phyloP scores from a whole-genome alignment of 64 coral and sea anemone species.

The Anthopleura sola region DNA sequence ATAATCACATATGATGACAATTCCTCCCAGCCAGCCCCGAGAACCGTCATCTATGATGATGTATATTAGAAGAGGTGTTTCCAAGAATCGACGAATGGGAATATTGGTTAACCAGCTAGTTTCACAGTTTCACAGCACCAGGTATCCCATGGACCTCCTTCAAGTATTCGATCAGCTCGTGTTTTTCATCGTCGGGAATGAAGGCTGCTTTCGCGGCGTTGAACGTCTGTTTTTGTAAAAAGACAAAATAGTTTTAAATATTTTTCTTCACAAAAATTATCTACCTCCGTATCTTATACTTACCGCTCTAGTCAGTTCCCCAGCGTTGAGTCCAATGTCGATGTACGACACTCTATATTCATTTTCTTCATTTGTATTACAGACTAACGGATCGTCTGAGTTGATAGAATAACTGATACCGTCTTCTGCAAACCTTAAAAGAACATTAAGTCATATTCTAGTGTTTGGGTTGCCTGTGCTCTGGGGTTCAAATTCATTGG shows the following conservation, averaged over 20 bases:
- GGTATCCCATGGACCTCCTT: constrained; percentile 72
- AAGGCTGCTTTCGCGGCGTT: constrained; percentile 85
- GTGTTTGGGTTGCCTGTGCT: neutral
- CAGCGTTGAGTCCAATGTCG: constrained; percentile 58
- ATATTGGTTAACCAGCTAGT: neutral
- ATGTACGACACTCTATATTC: constrained; percentile 63
- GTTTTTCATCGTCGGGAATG: constrained; percentile 83
- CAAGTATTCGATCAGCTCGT: constrained; percentile 70
- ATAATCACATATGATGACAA: too few relatives aligned
- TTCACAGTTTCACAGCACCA: neutral
- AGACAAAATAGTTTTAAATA: neutral
- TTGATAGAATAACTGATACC: constrained; percentile 87
- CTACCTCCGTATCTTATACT: neutral
- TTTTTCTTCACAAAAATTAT: too few relatives aligned
- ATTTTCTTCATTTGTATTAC: constrained; percentile 46
- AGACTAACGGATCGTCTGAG: constrained; percentile 81
- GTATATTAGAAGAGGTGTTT: neutral
- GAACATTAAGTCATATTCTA: neutral
- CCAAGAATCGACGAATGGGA: neutral
- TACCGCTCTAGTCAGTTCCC: constrained; percentile 79
- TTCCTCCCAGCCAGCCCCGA: too few relatives aligned
- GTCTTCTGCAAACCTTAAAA: constrained; percentile 85
- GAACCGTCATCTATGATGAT: too few relatives aligned
- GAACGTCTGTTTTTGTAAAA: constrained; percentile 71
- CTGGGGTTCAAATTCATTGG: neutral